Base-by-base conservation (phyloP, 2,113 vertebrate species). In the Grammomys surdaster region DNA sequence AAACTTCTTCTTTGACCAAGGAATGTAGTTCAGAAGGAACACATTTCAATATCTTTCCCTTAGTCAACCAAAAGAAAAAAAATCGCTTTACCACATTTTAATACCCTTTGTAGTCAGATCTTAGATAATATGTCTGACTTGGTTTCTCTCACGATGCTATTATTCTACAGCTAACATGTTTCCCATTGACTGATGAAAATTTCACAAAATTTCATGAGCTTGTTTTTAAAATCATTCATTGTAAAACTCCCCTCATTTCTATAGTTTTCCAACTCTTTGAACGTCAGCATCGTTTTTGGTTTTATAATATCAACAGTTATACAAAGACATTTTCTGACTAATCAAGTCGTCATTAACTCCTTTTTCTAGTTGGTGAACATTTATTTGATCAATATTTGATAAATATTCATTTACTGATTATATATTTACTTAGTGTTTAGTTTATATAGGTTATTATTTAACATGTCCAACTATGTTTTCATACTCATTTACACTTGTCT, bases 1-100 rank as follows among this genome's bases (percentile, higher is more conserved):
- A 90, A 96, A 86, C 11, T 91, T 78, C 13, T 92, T 10, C 1
- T 95, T 96, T 86, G 11, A 46, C 26, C 76, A 14, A 69, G 67
- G 28, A 14, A 33, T 77, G 2, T 46, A 17, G 1, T 88, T 11
- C 12, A 1, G 17, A 77, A 12, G 20, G 20, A 77, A 54, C 11
- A 75, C 33, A 46, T 10, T n/a, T 70, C 36, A 93, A 0, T 90
- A 40, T 20, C 56, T 56, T 94, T 88, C 31, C 5, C 7, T 75
- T 89, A 22, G 58, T 58, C 11, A 92, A 90, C 7, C 0, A 28
- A 1, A 58, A 10, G 24, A 33, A 20, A 43, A 67, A 63, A 82
- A 75, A 77, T 56, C 92, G 28, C 17, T 46, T 91, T 56, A 56
- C 9, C 14, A 54, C 9, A 75, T 88, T 84, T 94, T 56, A 80